Conservation (phyloP, 2,888 invertebrate species). For the Keiferia lycopersicella region DNA sequence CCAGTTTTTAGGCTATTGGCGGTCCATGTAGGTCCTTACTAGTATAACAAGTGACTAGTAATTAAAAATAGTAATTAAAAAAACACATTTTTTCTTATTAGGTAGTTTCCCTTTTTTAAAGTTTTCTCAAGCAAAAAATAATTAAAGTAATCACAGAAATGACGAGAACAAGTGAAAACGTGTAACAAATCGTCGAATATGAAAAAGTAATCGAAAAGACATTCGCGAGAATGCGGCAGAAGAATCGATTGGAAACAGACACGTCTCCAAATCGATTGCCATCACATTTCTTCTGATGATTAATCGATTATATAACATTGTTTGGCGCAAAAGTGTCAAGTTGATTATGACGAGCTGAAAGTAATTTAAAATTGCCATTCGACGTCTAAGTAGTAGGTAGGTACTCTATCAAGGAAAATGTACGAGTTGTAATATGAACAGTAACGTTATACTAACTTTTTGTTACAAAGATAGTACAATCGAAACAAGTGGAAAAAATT, state of each 20-base stretch:
- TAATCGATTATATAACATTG: constrained; percentile 70
- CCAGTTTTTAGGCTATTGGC: too few species aligned
- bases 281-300: constrained; percentile 65
- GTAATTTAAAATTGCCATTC: too few species aligned
- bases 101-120: too few species aligned
- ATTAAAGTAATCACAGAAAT: not conserved
- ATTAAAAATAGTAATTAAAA: too few species aligned
- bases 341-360: constrained; percentile 19
- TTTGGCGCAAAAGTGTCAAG: constrained; percentile 48
- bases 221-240: constrained; percentile 62
- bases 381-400: too few species aligned
- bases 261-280: constrained; percentile 74
- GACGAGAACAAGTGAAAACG: constrained; percentile 1
- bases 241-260: constrained; percentile 76
- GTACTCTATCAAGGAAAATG: too few species aligned
- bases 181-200: constrained; percentile 8
- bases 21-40: too few species aligned
- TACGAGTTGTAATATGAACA: too few species aligned
- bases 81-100: not conserved
- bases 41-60: too few species aligned
- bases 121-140: not conserved
- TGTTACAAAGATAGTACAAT: too few species aligned
- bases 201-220: constrained; percentile 13
- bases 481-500: too few species aligned
- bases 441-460: too few species aligned